Percentiles rank a stretch among this genome's conserved stretches.
phyloP scores from a whole-genome alignment of 2,113 vertebrate genomes.

The Indri indri region DNA sequence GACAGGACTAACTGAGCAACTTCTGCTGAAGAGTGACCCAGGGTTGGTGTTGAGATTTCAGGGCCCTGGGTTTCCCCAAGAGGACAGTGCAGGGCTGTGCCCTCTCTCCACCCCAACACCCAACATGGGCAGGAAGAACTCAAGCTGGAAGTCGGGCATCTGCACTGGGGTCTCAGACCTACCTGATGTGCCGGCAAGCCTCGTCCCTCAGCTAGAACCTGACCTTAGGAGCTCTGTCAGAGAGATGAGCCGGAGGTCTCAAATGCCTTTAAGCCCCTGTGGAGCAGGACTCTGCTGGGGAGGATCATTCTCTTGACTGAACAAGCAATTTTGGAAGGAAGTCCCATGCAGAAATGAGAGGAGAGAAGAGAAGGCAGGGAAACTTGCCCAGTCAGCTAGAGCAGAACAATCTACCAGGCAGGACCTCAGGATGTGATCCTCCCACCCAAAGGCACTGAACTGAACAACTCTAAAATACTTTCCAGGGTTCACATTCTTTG shows the following conservation, averaged over 20 bases:
- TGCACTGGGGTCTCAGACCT: not conserved
- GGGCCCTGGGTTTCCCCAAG: not conserved
- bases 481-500: not conserved
- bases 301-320: not conserved
- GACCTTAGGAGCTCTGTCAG: not conserved
- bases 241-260: not conserved
- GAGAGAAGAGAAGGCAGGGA: not conserved
- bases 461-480: not conserved
- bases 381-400: not conserved
- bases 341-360: not conserved
- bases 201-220: not conserved
- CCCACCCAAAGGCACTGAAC: not conserved
- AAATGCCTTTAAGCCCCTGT: not conserved
- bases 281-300: not conserved
- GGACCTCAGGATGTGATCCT: not conserved
- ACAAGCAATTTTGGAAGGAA: constrained; percentile 9
- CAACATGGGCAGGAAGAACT: not conserved
- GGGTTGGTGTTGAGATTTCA: not conserved
- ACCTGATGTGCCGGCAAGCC: not conserved
- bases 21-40: not conserved
- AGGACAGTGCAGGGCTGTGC: fast-evolving
- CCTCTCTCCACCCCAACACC: not conserved
- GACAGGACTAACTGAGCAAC: not conserved
- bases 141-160: not conserved
- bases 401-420: not conserved